A percentile compares a stretch with the other conserved stretches of the same genome.
Evolutionary conservation across 1,140 invertebrate genomes (phyloP).

Genomic region (Sogatella furcifera): DNA sequence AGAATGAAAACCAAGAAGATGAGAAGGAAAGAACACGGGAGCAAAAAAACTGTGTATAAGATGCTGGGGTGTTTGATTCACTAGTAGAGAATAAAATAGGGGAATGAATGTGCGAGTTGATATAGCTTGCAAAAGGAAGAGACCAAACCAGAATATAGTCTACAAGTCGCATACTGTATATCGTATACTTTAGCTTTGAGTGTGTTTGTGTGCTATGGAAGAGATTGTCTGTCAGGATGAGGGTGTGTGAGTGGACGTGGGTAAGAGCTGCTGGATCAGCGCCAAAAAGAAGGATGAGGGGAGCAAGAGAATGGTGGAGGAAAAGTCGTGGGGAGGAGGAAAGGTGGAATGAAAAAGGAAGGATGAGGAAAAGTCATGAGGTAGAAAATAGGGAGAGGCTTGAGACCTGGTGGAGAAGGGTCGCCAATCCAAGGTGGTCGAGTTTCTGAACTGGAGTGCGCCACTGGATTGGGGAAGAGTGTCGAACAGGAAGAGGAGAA

Average conservation of each 20-base stretch:
- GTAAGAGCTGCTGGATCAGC: not conserved
- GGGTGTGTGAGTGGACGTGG: not conserved
- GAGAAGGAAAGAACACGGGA: too few relatives aligned
- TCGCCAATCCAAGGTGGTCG: too few relatives aligned
- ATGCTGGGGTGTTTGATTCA: too few relatives aligned
- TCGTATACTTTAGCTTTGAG: too few relatives aligned
- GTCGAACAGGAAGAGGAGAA: not conserved
- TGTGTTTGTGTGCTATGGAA: not conserved
- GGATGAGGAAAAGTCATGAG: conserved; percentile 10
- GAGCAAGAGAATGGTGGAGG: not conserved
- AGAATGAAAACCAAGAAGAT: too few relatives aligned
- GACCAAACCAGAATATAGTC: too few relatives aligned
- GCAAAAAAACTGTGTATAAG: too few relatives aligned
- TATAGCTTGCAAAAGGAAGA: too few relatives aligned
- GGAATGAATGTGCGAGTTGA: too few relatives aligned
- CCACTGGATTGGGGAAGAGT: not conserved
- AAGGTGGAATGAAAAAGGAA: conserved; percentile 13
- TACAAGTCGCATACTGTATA: too few relatives aligned
- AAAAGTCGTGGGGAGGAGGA: not conserved
- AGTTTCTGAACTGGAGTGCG: too few relatives aligned
- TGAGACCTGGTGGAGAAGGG: not conserved
- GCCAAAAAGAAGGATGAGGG: not conserved
- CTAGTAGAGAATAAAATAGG: too few relatives aligned
- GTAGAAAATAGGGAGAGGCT: not conserved
- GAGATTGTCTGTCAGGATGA: not conserved